Conservation (phyloP, 35 echinoderm and acorn worm genomes). For the Patiria miniata region DNA sequence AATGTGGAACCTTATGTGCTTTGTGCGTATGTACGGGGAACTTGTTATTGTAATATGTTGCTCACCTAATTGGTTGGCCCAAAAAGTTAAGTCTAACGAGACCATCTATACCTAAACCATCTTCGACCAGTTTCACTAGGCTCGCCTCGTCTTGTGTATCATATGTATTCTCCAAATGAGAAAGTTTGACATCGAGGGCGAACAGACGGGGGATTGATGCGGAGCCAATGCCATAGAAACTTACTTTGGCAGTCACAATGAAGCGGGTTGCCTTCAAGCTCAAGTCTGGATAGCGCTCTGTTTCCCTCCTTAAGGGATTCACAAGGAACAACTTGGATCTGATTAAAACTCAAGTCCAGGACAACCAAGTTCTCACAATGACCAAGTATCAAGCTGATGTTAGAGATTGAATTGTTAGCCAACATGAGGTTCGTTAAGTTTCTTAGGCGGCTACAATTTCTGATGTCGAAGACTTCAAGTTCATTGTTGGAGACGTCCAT, state of each 20-base stretch:
- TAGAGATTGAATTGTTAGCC: background rate
- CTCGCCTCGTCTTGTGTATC: too few species aligned
- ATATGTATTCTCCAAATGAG: too few species aligned
- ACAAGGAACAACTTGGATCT: background rate
- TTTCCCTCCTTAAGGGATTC: background rate
- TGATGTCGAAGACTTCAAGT: background rate
- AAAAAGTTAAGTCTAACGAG: too few species aligned
- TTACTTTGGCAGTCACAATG: background rate
- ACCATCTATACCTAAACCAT: too few species aligned
- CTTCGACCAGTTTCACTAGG: too few species aligned
- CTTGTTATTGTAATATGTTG: too few species aligned
- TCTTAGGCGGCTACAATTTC: background rate
- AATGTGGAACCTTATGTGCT: too few species aligned
- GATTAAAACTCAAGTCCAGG: background rate
- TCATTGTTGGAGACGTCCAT: background rate
- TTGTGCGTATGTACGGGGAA: too few species aligned
- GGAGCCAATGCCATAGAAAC: background rate
- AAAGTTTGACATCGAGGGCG: background rate
- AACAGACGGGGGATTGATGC: background rate
- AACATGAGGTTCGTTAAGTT: background rate
- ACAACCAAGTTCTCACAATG: background rate
- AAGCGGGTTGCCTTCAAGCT: background rate
- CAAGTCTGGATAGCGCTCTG: background rate
- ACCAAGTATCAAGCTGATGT: background rate
- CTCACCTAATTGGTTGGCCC: too few species aligned